Conservation (phyloP, 2,888 invertebrate species). For the Spisula subtruncata region DNA sequence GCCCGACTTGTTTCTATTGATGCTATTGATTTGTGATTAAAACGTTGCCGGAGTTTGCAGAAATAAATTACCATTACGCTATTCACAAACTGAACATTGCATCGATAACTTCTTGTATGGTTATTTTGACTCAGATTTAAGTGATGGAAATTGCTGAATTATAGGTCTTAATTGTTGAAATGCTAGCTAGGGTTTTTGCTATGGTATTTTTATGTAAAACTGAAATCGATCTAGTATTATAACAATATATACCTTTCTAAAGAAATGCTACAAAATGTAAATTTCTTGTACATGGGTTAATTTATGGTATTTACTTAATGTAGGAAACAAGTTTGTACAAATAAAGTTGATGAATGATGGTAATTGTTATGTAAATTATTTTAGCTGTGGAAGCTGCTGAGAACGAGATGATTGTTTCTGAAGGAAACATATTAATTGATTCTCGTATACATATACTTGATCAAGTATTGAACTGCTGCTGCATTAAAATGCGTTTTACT, state of each 20-base stretch:
- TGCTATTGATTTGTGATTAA: conserved; percentile 21
- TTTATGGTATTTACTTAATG: not conserved
- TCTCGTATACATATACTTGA: no score
- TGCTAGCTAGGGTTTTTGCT: not conserved
- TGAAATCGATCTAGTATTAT: not conserved
- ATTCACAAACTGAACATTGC: not conserved
- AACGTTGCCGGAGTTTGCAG: not conserved
- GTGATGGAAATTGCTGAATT: conserved; percentile 14
- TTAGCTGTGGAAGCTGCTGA: no score
- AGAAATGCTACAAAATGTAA: conserved; percentile 4
- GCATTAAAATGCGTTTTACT: no score
- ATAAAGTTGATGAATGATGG: no score
- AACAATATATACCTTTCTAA: not conserved
- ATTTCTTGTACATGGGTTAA: not conserved
- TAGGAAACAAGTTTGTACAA: no score
- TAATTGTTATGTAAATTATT: no score
- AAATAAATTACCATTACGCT: conserved; percentile 6
- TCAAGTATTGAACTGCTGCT: no score
- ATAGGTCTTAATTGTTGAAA: conserved; percentile 22
- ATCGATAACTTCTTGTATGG: not conserved
- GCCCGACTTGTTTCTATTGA: not conserved
- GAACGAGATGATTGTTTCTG: no score
- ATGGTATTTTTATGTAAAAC: conserved; percentile 4
- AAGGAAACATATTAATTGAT: no score
- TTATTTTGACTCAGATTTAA: not conserved